Base-by-base conservation (phyloP, 2,113 vertebrate genomes). In the Calyptomena viridis region DNA sequence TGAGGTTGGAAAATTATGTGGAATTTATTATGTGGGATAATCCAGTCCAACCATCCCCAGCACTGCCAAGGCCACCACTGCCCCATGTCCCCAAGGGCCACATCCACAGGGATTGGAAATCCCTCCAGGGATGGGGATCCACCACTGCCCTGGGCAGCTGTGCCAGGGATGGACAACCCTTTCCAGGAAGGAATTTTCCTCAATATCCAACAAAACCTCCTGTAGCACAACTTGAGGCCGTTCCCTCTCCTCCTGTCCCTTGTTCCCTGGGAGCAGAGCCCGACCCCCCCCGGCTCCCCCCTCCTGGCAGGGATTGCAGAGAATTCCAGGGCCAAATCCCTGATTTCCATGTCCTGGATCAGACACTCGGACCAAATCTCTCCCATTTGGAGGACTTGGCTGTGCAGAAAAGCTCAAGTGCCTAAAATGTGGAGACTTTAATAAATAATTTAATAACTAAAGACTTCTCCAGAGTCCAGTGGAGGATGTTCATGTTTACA, bases 381-480 rank as follows among this genome's bases (percentile, higher is more conserved):
- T 86, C 46, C 67, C 84, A 33, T 44, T 4, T 60, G 20, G 1
- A 23, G 23, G 19, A 5, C 8, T 73, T 2, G 1, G 1, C 2
- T 3, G 0, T 6, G 14, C 20, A 30, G 20, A 40, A n/a, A 5
- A 52, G 56, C 66, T 64, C 24, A 8, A 9, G 40, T 18, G 10
- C 15, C 44, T 64, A 47, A 14, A 27, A n/a, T 44, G 0, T 53
- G 62, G 17, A 74, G 11, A 5, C 9, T 76, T 39, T 18, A 66
- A 15, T 19, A 55, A 18, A 24, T 17, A 25, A 53, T 76, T 39
- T 18, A 66, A 19, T 21, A 58, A 14, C 24, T 17, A 21, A 52
- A 60, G 2, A 12, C 27, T 60, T 20, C 22, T 67, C 25, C 11
- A 28, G 91, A 66, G 46, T 13, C 9, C 47, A 16, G 0, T 1